Evolutionary conservation across 1,140 invertebrate genomes (phyloP), one percentile per base, ranked within the genome.

Genomic region (Drosophila punjabiensis): DNA sequence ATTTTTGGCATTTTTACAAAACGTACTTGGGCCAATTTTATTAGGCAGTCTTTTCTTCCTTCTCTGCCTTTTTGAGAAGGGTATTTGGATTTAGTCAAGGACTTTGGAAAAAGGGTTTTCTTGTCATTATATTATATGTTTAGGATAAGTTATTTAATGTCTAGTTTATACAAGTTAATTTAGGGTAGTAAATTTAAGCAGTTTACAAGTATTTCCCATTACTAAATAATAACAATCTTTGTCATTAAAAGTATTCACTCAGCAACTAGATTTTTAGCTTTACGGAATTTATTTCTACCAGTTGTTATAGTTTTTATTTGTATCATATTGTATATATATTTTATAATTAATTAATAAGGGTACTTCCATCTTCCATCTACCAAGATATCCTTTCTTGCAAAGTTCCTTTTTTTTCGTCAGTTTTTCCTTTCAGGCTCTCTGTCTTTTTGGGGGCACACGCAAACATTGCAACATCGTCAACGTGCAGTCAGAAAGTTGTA

Each of bases 1-100:
- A 87, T 87, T 87, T 86, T 86, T 86, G 75, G 83, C 79, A 86
- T 87, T 86, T 86, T 76, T 86, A 87, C 83, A 86, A 86, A 86
- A 82, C 82, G 82, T 86, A 86, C 83, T 86, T 86, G 56, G 58
- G 74, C 48, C 76, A 83, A 76, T 83, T 83, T 83, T 83, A 83
- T 84, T 83, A 83, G 81, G 43, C 65, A 75, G 69, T 39, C 68
- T 41, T 47, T 59, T 58, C 32, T 59, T 37, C 5, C 28, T 58
- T 10, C 55, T 11, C 35, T 58, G 4, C 0, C 1, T 10, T 39
- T 24, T 24, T 4, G 50, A 0, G 6, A 1, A 28, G 14, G 35
- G 18, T 20, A 14, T 13, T 20, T 55, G 13, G 32, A 35, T 16
- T 35, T 20, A 20, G 13, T 35, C 10, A 14, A 8, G 32, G 14